These are phyloP conservation scores for Ptychadena robeensis DNA, from an alignment of 2,797 vertebrate genomes.

Conservation along the genomic window DNA sequence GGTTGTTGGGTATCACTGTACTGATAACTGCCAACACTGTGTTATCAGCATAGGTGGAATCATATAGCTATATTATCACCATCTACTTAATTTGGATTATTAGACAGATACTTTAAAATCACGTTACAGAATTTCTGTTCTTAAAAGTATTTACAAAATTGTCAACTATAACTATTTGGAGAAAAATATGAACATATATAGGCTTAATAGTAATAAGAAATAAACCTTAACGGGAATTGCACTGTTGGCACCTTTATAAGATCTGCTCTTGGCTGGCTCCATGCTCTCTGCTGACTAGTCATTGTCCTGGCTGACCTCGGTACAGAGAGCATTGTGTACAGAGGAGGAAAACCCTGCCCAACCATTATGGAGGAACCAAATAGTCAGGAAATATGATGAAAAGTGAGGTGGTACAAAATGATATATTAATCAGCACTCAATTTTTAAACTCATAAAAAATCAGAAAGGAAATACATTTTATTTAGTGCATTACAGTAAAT, in stretches of 20 bases:
- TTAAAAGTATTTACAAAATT: not conserved
- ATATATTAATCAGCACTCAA: not conserved
- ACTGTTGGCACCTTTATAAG: not conserved
- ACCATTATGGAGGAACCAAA: slow-evolving; percentile 25
- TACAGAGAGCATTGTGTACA: slow-evolving; percentile 14
- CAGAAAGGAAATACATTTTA: too few species aligned
- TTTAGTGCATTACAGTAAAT: too few species aligned
- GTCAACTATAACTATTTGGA: not conserved
- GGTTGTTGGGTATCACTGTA: too few species aligned
- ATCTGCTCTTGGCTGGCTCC: not conserved
- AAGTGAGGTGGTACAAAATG: slow-evolving; percentile 22
- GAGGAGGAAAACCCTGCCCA: slow-evolving; percentile 47
- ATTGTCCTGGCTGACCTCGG: slow-evolving; percentile 8
- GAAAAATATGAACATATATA: too few species aligned
- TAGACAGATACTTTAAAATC: too few species aligned
- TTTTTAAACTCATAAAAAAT: not conserved
- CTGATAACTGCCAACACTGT: too few species aligned
- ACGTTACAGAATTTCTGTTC: not conserved
- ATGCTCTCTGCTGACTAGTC: not conserved
- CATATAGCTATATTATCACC: too few species aligned
- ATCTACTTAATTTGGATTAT: too few species aligned
- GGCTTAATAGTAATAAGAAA: not conserved
- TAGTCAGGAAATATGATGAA: slow-evolving; percentile 36
- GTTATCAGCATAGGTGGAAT: too few species aligned
- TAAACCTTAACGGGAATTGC: not conserved